Percentiles rank a stretch among this genome's conserved stretches.
Conservation (phyloP, 1,140 invertebrate species). For the Ericerus pela region DNA sequence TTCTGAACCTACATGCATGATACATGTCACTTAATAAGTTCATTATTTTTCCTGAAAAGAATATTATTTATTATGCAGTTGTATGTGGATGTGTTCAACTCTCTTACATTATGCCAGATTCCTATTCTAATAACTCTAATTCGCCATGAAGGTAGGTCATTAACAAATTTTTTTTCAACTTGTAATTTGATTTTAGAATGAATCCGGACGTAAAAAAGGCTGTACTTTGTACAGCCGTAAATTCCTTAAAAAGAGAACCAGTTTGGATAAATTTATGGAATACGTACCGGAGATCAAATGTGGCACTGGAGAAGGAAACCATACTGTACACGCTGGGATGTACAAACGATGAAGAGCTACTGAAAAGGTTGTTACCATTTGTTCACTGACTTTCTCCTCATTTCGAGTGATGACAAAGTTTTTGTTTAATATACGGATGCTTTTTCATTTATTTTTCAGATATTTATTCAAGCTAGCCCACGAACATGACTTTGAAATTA, state of each 20-base stretch:
- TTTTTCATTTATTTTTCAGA: too few species aligned
- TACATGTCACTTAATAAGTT: background rate
- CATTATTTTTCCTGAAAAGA: background rate
- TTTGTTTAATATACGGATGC: too few species aligned
- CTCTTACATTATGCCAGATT: background rate
- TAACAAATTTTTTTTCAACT: background rate
- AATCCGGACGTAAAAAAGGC: slow-evolving; percentile 15
- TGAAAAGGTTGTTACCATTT: slow-evolving; percentile 18
- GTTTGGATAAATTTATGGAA: slow-evolving; percentile 16
- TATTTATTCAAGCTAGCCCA: background rate
- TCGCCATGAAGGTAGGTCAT: background rate
- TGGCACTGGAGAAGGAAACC: slow-evolving; percentile 15
- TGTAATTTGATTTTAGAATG: slow-evolving; percentile 12
- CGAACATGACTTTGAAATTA: background rate
- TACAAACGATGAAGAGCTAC: background rate
- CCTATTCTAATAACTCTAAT: background rate
- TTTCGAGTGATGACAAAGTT: too few species aligned
- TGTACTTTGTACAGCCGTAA: slow-evolving; percentile 16
- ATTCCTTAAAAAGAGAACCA: background rate
- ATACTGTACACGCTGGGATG: slow-evolving; percentile 15
- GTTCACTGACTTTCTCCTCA: too few species aligned
- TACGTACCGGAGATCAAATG: slow-evolving; percentile 13
- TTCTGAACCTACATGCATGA: background rate
- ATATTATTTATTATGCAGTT: too few species aligned
- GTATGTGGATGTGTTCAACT: background rate